Percentiles rank a stretch among this genome's conserved stretches.
Evolutionary conservation across 2,113 vertebrate species (phyloP).

Genomic region (Microcebus tavaratra): DNA sequence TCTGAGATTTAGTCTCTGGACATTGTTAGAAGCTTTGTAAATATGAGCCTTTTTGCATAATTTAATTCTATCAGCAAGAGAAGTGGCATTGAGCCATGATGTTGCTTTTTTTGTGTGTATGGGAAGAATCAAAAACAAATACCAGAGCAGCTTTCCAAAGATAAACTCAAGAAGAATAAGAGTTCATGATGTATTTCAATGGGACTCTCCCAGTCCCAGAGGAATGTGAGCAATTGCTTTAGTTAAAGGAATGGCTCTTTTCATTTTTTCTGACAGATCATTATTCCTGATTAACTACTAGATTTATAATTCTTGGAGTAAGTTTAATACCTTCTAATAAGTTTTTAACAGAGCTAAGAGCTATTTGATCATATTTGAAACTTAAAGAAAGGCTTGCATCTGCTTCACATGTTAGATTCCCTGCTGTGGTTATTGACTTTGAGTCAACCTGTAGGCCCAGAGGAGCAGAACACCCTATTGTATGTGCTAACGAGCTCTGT

Average conservation of each 20-base stretch:
- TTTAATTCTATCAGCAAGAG: not conserved
- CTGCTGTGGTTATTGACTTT: not conserved
- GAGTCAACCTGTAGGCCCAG: not conserved
- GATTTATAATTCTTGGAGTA: constrained; percentile 4
- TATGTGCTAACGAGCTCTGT: not conserved
- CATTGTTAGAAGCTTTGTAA: not conserved
- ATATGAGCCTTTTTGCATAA: not conserved
- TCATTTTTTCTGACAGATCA: constrained; percentile 8
- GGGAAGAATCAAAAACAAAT: not conserved
- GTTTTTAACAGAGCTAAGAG: constrained; percentile 43
- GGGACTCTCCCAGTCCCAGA: not conserved
- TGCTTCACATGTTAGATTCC: not conserved
- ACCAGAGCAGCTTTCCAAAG: not conserved
- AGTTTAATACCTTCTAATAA: constrained; percentile 36
- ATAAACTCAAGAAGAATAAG: not conserved
- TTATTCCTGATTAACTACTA: constrained; percentile 60
- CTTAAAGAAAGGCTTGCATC: not conserved
- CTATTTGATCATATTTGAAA: constrained; percentile 4
- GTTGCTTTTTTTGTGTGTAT: not conserved
- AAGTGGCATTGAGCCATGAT: not conserved
- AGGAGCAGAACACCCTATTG: not conserved
- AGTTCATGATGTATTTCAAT: not conserved
- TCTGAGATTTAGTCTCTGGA: constrained; percentile 22
- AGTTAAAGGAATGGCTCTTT: constrained; percentile 28
- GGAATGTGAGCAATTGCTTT: not conserved